Base-by-base conservation (phyloP, 2,113 vertebrate genomes). In the Sclerurus mexicanus region DNA sequence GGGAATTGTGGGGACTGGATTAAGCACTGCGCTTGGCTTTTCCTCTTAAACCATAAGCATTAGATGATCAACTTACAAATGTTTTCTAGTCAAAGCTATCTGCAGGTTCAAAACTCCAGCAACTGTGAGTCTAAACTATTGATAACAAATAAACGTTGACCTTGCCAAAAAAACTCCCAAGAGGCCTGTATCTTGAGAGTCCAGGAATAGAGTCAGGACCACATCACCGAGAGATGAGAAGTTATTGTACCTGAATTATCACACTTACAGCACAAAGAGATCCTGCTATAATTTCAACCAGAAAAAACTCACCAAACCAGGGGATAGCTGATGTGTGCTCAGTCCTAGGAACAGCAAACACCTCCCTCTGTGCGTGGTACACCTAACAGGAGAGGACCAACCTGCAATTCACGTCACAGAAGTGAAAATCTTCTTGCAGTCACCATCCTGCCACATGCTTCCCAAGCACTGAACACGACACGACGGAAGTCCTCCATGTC, bases 1-100 rank as follows among this genome's bases (percentile, higher is more conserved):
- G 85, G 75, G 87, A 82, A 85, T 28, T 80, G 87, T 53, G 93
- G 72, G 87, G 85, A 92, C 89, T 97, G 95, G 92, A 97, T 97
- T 95, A 97, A 95, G 42, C 13, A 68, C 44, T 37, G 14, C 11
- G 3, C 30, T 93, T 88, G 82, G 87, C 60, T 97, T 97, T 97
- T 79, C 59, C 44, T 21, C 69, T 87, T 96, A 97, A 98, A 97
- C 83, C 83, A 53, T 5, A 5, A 91, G 92, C 72, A 91, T 96
- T 89, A 95, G 82, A 8, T 11, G 33, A 78, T 92, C 87, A 94
- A 91, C 47, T 66, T 18, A 86, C 1, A 33, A 89, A 89, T 72
- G 31, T 91, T 97, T 97, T 87, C 80, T 44, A 85, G 74, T 69
- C 91, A 80, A 87, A 95, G 39, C 40, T 74, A 55, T 74, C 93